Conservation (phyloP, 2,113 vertebrate genomes). For the Oreochromis spilurus region DNA sequence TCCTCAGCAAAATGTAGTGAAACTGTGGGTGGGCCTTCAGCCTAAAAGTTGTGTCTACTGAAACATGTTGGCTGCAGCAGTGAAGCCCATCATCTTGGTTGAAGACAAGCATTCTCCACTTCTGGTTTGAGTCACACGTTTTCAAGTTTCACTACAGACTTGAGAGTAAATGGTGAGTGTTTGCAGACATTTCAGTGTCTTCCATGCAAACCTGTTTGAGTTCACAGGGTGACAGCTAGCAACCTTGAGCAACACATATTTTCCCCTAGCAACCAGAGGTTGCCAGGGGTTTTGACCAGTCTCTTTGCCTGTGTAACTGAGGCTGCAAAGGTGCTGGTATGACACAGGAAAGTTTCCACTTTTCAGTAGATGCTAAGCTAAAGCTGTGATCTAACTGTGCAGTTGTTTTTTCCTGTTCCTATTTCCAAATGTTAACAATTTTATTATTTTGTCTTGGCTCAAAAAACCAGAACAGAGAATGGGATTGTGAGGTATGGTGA, state of each 20-base stretch:
- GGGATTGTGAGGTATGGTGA: neutral
- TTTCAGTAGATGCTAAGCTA: neutral
- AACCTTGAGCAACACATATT: neutral
- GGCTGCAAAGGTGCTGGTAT: neutral
- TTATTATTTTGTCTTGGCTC: neutral
- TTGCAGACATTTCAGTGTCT: neutral
- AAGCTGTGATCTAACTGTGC: neutral
- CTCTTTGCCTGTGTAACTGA: neutral
- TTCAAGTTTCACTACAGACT: neutral
- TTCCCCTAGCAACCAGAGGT: neutral
- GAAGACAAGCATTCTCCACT: neutral
- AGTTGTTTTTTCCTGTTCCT: neutral
- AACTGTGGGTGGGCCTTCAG: neutral
- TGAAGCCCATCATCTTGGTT: neutral
- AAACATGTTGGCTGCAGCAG: neutral
- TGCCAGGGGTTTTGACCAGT: neutral
- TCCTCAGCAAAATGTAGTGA: neutral
- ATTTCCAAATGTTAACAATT: neutral
- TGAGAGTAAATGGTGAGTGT: neutral
- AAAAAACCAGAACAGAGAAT: neutral
- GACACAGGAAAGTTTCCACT: neutral
- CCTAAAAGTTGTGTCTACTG: neutral
- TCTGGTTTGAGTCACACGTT: neutral
- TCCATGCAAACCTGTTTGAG: neutral
- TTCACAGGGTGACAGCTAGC: neutral